phyloP scores from a whole-genome alignment of 2,113 vertebrate genomes.

The Pelusios castaneus region DNA sequence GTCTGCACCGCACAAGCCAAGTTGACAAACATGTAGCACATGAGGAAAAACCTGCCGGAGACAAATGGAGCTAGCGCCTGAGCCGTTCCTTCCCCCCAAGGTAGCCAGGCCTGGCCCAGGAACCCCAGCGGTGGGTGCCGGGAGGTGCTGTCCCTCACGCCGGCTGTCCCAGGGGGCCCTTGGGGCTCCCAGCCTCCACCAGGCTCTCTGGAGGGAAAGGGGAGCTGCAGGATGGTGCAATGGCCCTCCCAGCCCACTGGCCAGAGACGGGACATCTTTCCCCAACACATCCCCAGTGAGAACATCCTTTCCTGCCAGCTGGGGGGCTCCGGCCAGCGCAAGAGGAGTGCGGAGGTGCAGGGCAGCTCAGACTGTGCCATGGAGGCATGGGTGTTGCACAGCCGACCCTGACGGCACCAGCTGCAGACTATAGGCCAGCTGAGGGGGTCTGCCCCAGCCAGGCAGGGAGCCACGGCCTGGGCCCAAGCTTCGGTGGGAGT shows the following conservation, averaged over 20 bases:
- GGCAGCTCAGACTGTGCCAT: too few relatives aligned
- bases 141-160: neutral
- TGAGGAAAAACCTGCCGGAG: conserved; percentile 93
- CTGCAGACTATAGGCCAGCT: too few relatives aligned
- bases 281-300: neutral
- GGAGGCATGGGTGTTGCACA: too few relatives aligned
- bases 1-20: conserved; percentile 97
- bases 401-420: too few relatives aligned
- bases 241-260: neutral
- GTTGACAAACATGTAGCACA: conserved; percentile 99
- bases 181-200: neutral
- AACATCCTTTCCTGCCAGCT: too few relatives aligned
- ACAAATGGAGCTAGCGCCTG: neutral
- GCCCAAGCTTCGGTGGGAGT: fast-evolving
- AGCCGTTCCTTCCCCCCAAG: fast-evolving
- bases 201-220: neutral
- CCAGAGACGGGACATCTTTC: neutral
- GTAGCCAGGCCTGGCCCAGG: fast-evolving
- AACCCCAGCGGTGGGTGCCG: neutral
- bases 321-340: neutral
- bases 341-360: neutral
- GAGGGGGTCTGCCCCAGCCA: too few relatives aligned
- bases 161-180: neutral
- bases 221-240: too few relatives aligned
- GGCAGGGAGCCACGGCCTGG: neutral